These are phyloP conservation scores for Pheucticus melanocephalus DNA, from an alignment of 2,113 vertebrate genomes.

Conservation along the genomic window DNA sequence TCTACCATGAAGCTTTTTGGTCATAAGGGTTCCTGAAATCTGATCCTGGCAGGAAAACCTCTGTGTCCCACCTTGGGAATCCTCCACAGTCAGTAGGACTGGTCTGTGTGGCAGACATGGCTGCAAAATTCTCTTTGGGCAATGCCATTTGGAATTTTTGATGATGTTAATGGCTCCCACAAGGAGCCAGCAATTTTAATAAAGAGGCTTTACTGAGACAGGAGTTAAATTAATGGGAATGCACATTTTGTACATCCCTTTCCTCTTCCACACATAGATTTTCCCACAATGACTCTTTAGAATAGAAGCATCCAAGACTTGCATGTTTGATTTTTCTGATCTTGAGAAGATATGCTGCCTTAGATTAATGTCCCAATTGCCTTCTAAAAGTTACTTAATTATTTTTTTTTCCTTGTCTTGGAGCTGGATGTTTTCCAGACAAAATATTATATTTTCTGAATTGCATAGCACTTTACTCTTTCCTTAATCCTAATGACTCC, in stretches of 20 bases:
- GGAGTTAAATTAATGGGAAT: neutral
- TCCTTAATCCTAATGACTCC: neutral
- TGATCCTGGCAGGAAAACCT: neutral
- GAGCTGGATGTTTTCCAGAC: neutral
- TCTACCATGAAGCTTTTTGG: neutral
- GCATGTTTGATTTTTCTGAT: neutral
- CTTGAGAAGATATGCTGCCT: neutral
- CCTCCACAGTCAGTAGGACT: neutral
- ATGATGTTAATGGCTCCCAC: neutral
- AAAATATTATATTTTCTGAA: neutral
- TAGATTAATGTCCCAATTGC: neutral
- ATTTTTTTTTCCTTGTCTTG: neutral
- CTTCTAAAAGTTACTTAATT: neutral
- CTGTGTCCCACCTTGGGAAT: neutral
- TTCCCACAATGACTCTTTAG: neutral
- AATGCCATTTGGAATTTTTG: neutral
- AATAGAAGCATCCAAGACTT: neutral
- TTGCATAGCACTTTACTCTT: neutral
- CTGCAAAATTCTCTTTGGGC: neutral
- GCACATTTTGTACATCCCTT: neutral
- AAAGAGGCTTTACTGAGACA: neutral
- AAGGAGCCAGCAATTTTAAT: neutral
- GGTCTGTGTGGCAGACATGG: neutral
- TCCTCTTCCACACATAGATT: neutral
- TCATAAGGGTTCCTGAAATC: neutral